A percentile compares a stretch with the other conserved stretches of the same genome.
These are phyloP conservation scores for Etheostoma nigrum DNA, from an alignment of 2,797 vertebrate species.

Conservation along the genomic window DNA sequence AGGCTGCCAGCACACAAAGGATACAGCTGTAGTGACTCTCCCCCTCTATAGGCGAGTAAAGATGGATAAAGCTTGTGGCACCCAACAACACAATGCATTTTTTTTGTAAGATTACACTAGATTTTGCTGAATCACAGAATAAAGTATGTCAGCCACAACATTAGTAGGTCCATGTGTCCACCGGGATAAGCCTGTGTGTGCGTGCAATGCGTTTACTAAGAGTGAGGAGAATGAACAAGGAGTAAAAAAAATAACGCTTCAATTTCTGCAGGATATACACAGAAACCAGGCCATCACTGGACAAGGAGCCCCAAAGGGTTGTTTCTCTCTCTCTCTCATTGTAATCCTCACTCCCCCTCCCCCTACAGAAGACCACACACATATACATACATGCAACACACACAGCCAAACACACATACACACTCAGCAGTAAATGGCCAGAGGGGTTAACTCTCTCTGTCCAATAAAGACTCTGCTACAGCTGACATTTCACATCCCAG, in stretches of 20 bases:
- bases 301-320: slow-evolving; percentile 62
- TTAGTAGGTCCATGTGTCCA: slow-evolving; percentile 2
- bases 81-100: slow-evolving; percentile 44
- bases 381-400: slow-evolving; percentile 31
- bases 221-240: slow-evolving; percentile 58
- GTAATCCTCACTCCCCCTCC: slow-evolving; percentile 29
- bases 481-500: slow-evolving; percentile 81
- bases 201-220: slow-evolving; percentile 24
- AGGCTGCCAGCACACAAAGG: slow-evolving; percentile 48
- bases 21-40: slow-evolving; percentile 28
- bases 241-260: slow-evolving; percentile 50
- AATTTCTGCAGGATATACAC: slow-evolving; percentile 59
- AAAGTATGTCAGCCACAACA: slow-evolving; percentile 25
- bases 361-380: slow-evolving; percentile 20
- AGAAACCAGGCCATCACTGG: slow-evolving; percentile 76
- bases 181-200: slow-evolving; percentile 25
- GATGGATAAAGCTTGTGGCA: slow-evolving; percentile 46
- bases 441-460: slow-evolving; percentile 69
- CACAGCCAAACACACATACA: slow-evolving; percentile 31
- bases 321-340: slow-evolving; percentile 40
- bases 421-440: slow-evolving; percentile 51
- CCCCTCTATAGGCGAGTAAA: not conserved
- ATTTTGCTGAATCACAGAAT: slow-evolving; percentile 64
- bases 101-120: slow-evolving; percentile 21
- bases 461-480: slow-evolving; percentile 73